phyloP scores from a whole-genome alignment of 2,888 invertebrate genomes.

The Phorcus lineatus region DNA sequence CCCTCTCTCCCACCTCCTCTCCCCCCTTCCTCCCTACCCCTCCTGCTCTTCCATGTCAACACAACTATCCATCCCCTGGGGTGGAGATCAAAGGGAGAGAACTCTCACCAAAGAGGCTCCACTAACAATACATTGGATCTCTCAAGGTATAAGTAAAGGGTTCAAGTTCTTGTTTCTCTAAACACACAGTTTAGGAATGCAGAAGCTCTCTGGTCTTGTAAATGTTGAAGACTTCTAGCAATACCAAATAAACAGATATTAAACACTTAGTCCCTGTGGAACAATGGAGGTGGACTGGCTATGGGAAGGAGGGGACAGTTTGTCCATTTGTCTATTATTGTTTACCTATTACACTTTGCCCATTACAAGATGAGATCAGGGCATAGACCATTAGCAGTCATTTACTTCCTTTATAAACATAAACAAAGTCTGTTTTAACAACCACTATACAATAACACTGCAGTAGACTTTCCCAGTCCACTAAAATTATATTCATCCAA shows the following conservation, averaged over 20 bases:
- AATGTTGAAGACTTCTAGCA: neutral
- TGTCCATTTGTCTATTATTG: too few species aligned
- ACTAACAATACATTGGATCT: neutral
- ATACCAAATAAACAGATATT: neutral
- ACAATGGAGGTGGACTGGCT: neutral
- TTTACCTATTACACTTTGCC: too few species aligned
- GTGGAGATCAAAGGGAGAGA: neutral
- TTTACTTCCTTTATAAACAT: too few species aligned
- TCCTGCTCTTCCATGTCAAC: neutral
- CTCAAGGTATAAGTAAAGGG: neutral
- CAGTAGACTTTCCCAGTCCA: too few species aligned
- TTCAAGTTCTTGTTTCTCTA: neutral
- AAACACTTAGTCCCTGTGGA: neutral
- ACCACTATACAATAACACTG: too few species aligned
- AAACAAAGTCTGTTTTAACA: too few species aligned
- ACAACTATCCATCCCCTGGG: neutral
- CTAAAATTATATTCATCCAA: too few species aligned
- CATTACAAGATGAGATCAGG: too few species aligned
- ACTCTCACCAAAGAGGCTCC: neutral
- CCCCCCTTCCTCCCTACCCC: neutral
- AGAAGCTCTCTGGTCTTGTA: neutral
- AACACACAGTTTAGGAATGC: neutral
- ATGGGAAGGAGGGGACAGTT: too few species aligned
- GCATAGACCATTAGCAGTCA: too few species aligned
- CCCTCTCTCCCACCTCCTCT: neutral